Base-by-base conservation (phyloP, 2,888 invertebrate species). In the Brassicogethes aeneus region DNA sequence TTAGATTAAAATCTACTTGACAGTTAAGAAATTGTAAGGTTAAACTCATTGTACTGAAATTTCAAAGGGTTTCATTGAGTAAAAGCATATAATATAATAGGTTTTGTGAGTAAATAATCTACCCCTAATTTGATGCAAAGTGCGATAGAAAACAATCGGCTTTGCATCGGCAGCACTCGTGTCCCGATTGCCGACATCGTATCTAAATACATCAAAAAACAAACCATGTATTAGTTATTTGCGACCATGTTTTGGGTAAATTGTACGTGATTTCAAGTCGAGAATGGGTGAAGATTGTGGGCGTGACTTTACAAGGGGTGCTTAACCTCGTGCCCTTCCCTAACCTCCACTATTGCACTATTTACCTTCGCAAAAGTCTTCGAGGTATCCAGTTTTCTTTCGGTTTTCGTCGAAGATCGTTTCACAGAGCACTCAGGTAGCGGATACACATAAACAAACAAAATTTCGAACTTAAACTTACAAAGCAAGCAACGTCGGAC, bases 401-500 rank as follows among this genome's bases (percentile, higher is more conserved):
- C n/a, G n/a, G n/a, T n/a, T n/a, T n/a, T n/a, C n/a, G n/a, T n/a
- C n/a, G n/a, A n/a, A n/a, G n/a, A n/a, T n/a, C n/a, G n/a, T n/a
- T 55, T 57, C 50, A 51, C 56, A 64, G 57, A 57, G 57, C 64
- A 64, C 65, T 64, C 62, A 59, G 56, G 62, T 62, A 60, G 64
- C 65, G 56, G 61, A n/a, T 62, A 64, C 65, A 66, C 64, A 63
- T 60, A 66, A 66, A 66, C 61, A 66, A 66, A 65, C 64, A 59
- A 66, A 66, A 64, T 59, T 57, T 51, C n/a, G n/a, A 60, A 64
- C 66, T 60, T 64, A 66, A 66, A 66, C 64, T 62, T 66, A 67
- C 65, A 62, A 66, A 66, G 65, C 66, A 66, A 66, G 67, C 66
- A 60, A 66, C 63, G 64, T 66, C 76, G 76, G 73, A 77, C 75